These are phyloP conservation scores for Acrocephalus scirpaceus DNA, from an alignment of 2,797 vertebrate genomes.

Conservation along the genomic window DNA sequence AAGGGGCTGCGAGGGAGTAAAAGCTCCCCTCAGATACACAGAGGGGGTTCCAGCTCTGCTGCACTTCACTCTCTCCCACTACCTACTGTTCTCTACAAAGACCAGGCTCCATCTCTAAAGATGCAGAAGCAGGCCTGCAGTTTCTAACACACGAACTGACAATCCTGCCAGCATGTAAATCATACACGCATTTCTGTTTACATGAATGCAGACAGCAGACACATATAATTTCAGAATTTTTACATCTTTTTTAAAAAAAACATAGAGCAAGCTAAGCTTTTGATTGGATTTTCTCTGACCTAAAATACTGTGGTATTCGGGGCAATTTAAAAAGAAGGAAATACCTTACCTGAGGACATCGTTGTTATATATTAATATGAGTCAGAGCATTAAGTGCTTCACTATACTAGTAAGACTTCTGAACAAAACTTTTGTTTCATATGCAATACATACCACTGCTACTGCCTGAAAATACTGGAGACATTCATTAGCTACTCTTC, in stretches of 20 bases:
- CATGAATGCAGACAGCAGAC: background rate
- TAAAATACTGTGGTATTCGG: background rate
- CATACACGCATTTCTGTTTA: background rate
- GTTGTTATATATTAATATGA: background rate
- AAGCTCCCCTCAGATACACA: background rate
- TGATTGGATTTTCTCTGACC: background rate
- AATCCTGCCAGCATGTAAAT: background rate
- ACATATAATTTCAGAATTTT: background rate
- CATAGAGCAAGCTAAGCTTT: background rate
- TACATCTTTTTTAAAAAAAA: background rate
- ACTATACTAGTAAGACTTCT: background rate
- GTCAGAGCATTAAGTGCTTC: background rate
- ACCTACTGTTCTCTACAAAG: background rate
- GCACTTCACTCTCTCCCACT: background rate
- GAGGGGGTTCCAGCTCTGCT: background rate
- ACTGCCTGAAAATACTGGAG: constrained; percentile 11
- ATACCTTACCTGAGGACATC: background rate
- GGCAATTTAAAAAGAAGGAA: background rate
- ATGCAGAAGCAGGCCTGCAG: background rate
- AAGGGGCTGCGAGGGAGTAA: background rate
- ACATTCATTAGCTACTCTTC: constrained; percentile 36
- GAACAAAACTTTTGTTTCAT: background rate
- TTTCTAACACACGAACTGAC: background rate
- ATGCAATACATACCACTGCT: background rate
- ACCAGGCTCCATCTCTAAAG: background rate